These are phyloP conservation scores for Alligator sinensis DNA, from an alignment of 2,113 vertebrate genomes.

Conservation along the genomic window DNA sequence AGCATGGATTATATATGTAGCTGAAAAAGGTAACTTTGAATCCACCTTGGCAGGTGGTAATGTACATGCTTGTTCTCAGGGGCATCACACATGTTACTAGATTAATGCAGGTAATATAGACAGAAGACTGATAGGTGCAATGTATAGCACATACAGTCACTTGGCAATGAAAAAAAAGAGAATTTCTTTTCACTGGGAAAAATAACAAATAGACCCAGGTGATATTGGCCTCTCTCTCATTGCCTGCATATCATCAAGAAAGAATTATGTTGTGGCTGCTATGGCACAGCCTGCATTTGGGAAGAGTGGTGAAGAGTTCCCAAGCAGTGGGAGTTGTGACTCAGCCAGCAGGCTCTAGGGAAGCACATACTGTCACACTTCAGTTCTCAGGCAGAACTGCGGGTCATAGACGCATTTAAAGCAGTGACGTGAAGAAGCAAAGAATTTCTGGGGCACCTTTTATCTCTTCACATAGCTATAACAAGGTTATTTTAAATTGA, in stretches of 20 bases:
- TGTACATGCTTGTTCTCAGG: slow-evolving; percentile 32
- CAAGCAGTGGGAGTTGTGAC: neutral
- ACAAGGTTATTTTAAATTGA: neutral
- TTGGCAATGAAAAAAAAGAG: neutral
- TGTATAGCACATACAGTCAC: neutral
- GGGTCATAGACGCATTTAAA: neutral
- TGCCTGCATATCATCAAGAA: neutral
- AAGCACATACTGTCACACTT: fast-evolving
- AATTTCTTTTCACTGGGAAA: neutral
- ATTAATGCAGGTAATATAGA: slow-evolving; percentile 61
- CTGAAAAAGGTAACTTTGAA: slow-evolving; percentile 39
- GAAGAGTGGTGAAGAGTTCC: neutral
- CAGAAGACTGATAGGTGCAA: slow-evolving; percentile 35
- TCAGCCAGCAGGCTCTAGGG: fast-evolving
- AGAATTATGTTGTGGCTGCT: neutral
- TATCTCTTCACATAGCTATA: neutral
- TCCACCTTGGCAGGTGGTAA: slow-evolving; percentile 40
- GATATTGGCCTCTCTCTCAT: neutral
- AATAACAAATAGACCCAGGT: neutral
- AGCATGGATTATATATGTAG: slow-evolving; percentile 3
- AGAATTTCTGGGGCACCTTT: fast-evolving
- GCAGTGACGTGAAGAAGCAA: neutral
- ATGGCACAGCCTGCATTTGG: neutral
- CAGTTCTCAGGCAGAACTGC: fast-evolving
- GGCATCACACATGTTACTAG: slow-evolving; percentile 37